Conservation (phyloP, 1,140 invertebrate species). For the Chrysoperla carnea region DNA sequence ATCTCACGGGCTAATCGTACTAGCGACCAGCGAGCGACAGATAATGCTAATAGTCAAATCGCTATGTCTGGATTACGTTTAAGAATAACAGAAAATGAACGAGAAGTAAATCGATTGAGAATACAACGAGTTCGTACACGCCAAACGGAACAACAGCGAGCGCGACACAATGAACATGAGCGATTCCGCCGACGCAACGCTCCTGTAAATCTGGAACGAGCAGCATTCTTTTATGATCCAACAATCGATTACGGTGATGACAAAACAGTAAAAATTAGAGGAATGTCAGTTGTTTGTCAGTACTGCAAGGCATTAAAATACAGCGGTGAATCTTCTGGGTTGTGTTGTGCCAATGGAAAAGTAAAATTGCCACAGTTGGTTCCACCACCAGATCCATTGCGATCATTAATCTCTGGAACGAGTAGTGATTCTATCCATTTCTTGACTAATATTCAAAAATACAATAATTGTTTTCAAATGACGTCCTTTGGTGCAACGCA, state of each 20-base stretch:
- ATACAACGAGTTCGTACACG: conserved; percentile 18
- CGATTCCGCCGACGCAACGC: conserved; percentile 2
- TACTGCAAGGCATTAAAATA: too few relatives aligned
- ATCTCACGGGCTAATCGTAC: background rate
- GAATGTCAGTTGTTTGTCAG: background rate
- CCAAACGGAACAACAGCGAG: conserved; percentile 14
- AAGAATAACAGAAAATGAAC: conserved; percentile 14
- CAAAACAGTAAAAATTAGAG: conserved; percentile 4
- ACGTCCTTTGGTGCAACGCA: too few relatives aligned
- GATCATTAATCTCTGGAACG: too few relatives aligned
- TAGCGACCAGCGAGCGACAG: too few relatives aligned
- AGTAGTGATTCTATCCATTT: too few relatives aligned
- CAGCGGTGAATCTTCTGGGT: too few relatives aligned
- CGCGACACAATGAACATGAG: conserved; percentile 12
- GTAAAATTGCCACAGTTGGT: too few relatives aligned
- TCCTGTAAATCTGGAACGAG: conserved; percentile 5
- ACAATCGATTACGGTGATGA: conserved; percentile 4
- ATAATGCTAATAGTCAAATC: conserved; percentile 5
- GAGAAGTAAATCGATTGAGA: conserved; percentile 15
- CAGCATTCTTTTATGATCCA: conserved; percentile 4
- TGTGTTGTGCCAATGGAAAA: too few relatives aligned
- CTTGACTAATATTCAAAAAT: too few relatives aligned
- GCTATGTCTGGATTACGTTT: conserved; percentile 14
- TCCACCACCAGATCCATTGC: too few relatives aligned
- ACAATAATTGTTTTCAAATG: too few relatives aligned